A percentile compares a stretch with the other conserved stretches of the same genome.
phyloP scores from a whole-genome alignment of 2,888 invertebrate genomes.

The Apocheima hispidaria region DNA sequence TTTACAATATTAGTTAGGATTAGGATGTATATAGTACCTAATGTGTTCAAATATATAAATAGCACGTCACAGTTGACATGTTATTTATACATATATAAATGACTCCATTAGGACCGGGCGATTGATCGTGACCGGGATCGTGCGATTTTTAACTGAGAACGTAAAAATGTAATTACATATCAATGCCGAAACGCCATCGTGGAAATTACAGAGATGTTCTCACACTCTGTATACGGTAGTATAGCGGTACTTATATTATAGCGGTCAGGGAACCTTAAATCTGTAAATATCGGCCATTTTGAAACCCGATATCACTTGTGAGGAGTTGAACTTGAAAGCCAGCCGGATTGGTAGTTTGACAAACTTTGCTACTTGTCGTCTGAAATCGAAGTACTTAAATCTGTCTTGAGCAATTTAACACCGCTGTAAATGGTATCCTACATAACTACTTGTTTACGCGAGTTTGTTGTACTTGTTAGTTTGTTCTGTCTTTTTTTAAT shows the following conservation, averaged over 20 bases:
- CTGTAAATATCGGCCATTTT: constrained; percentile 36
- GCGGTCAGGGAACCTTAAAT: constrained; percentile 31
- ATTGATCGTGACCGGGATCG: too few relatives aligned
- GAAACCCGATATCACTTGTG: constrained; percentile 30
- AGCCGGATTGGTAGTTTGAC: constrained; percentile 31
- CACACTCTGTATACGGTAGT: constrained; percentile 5
- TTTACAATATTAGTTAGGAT: too few relatives aligned
- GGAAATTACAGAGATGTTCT: neutral
- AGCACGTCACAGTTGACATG: too few relatives aligned
- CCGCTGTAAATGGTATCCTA: constrained; percentile 13
- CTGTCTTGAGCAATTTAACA: constrained; percentile 26
- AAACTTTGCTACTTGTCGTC: constrained; percentile 18
- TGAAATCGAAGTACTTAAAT: constrained; percentile 26
- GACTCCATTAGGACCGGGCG: too few relatives aligned
- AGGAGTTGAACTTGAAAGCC: constrained; percentile 28
- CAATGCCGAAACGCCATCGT: neutral
- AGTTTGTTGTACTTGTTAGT: neutral
- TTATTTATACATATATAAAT: too few relatives aligned
- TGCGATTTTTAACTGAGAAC: too few relatives aligned
- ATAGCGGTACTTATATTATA: constrained; percentile 12
- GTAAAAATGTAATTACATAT: neutral
- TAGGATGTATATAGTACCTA: too few relatives aligned
- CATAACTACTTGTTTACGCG: constrained; percentile 13
- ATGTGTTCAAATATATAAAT: too few relatives aligned
- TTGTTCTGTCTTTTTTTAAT: neutral